Conservation (phyloP, 2,797 vertebrate genomes). For the Chloroceryle amazona region DNA sequence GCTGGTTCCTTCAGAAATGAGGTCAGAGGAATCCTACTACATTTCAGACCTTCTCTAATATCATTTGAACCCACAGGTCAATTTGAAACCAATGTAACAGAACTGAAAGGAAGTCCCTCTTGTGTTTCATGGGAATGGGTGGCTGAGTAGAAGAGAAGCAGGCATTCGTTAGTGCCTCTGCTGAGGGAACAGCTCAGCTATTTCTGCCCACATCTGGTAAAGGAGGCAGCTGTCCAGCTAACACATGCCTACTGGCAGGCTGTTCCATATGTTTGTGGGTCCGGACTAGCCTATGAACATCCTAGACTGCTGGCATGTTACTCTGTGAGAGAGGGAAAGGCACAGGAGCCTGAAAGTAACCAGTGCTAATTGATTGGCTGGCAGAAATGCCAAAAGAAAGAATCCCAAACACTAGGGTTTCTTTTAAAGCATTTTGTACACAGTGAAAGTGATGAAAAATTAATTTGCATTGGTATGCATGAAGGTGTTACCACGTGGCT, state of each 20-base stretch:
- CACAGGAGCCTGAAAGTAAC: background rate
- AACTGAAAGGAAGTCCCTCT: background rate
- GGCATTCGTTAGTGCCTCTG: background rate
- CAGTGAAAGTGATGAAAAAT: background rate
- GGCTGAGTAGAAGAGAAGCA: background rate
- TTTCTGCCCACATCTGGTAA: background rate
- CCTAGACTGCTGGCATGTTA: background rate
- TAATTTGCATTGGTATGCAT: background rate
- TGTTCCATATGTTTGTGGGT: background rate
- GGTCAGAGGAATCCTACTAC: background rate
- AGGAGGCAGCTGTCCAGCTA: background rate
- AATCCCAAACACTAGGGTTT: background rate
- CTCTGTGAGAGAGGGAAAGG: background rate
- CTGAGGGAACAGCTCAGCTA: background rate
- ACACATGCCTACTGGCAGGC: background rate
- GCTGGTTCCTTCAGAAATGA: background rate
- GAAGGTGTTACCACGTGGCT: background rate
- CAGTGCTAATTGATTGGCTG: background rate
- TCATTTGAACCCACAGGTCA: background rate
- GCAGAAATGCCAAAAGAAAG: background rate
- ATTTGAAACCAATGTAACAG: background rate
- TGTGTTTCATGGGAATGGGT: background rate
- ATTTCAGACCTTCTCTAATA: background rate
- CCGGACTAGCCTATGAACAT: background rate
- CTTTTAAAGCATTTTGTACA: background rate